Percentiles rank a stretch among this genome's conserved stretches.
Conservation (phyloP, 2,888 invertebrate species). For the Crioceris asparagi region DNA sequence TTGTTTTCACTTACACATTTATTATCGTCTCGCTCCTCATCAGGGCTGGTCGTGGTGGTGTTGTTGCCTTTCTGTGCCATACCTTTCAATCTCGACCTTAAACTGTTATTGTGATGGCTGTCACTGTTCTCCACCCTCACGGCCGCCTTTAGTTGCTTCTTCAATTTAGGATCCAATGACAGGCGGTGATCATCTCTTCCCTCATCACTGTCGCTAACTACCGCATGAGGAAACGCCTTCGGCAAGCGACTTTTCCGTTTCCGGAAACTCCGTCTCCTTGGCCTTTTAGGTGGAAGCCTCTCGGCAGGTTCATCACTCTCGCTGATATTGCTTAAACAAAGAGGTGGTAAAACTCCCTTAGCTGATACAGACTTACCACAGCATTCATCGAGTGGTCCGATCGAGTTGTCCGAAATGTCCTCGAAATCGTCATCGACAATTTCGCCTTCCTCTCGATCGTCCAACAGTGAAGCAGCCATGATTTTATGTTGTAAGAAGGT, state of each 20-base stretch:
- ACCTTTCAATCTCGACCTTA: conserved; percentile 29
- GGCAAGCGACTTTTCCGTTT: conserved; percentile 10
- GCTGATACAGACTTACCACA: conserved; percentile 35
- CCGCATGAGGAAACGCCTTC: conserved; percentile 6
- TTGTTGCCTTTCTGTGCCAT: conserved; percentile 24
- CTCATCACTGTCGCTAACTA: conserved; percentile 25
- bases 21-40: conserved; percentile 4
- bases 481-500: no score
- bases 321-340: conserved; percentile 38
- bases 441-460: conserved; percentile 36
- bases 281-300: conserved; percentile 8
- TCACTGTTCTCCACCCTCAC: conserved; percentile 35
- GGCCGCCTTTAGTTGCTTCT: conserved; percentile 44
- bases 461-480: no score
- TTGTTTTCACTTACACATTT: conserved; percentile 9
- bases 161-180: conserved; percentile 18
- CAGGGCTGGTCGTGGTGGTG: conserved; percentile 6
- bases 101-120: conserved; percentile 27
- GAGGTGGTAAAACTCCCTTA: conserved; percentile 35
- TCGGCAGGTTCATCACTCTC: conserved; percentile 17
- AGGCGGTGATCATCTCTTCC: conserved; percentile 25
- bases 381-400: conserved; percentile 25
- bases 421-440: conserved; percentile 36
- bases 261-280: conserved; percentile 7
- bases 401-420: conserved; percentile 37